phyloP scores from a whole-genome alignment of 1,140 invertebrate genomes.

The Leptoteleia sp. region DNA sequence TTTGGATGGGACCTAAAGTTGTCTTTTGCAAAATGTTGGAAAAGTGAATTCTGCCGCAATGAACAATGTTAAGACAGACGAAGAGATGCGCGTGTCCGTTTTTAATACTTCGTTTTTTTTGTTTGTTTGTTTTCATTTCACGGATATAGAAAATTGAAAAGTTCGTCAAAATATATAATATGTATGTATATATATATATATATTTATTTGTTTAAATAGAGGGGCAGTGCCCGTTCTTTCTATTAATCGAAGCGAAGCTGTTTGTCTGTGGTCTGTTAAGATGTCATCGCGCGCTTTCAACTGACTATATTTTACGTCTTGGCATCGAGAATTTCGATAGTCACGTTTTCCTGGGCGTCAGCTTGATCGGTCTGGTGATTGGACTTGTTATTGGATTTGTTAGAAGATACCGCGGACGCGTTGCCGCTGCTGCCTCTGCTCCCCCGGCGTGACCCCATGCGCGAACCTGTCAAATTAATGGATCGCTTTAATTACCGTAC shows the following conservation, averaged over 20 bases:
- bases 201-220: too few relatives aligned
- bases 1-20: constrained; percentile 32
- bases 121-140: constrained; percentile 21
- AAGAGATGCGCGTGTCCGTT: constrained; percentile 16
- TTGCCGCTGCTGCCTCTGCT: constrained; percentile 85
- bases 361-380: constrained; percentile 76
- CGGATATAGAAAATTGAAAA: constrained; percentile 64
- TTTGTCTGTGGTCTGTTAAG: constrained; percentile 14
- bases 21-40: constrained; percentile 52
- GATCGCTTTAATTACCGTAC: constrained; percentile 6
- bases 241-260: constrained; percentile 55
- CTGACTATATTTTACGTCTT: constrained; percentile 74
- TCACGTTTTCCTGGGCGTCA: constrained; percentile 82
- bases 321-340: constrained; percentile 82
- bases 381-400: constrained; percentile 80
- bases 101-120: constrained; percentile 11
- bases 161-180: constrained; percentile 56
- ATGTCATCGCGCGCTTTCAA: constrained; percentile 8
- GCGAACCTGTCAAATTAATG: constrained; percentile 83
- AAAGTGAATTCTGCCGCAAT: constrained; percentile 31
- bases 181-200: too few relatives aligned
- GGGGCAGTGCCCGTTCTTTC: constrained; percentile 32
- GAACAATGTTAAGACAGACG: constrained; percentile 35
- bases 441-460: constrained; percentile 85
- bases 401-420: constrained; percentile 83